Percentiles rank a stretch among this genome's conserved stretches.
Conservation (phyloP, 1,140 invertebrate genomes). For the Eulimnadia texana region DNA sequence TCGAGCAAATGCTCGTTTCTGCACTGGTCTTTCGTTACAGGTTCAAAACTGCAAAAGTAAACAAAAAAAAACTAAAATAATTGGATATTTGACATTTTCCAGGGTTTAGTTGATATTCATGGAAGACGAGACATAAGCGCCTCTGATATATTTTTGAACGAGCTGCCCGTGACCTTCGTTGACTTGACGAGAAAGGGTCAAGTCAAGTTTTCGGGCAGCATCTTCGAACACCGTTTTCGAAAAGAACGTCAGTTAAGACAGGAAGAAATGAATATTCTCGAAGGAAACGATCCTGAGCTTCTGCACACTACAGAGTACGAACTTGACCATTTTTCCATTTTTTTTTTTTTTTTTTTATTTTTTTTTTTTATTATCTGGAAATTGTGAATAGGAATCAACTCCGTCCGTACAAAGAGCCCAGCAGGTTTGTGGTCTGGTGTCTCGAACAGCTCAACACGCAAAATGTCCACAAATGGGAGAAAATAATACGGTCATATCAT, state of each 20-base stretch:
- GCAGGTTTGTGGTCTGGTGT: constrained; percentile 3
- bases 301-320: background rate
- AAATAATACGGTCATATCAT: background rate
- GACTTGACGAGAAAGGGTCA: background rate
- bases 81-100: too few relatives aligned
- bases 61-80: too few relatives aligned
- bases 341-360: background rate
- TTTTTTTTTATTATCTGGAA: too few relatives aligned
- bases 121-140: background rate
- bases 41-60: too few relatives aligned
- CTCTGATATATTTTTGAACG: constrained; percentile 4
- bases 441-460: constrained; percentile 5
- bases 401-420: constrained; percentile 1
- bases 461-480: background rate
- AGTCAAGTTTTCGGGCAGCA: background rate
- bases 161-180: background rate
- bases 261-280: constrained; percentile 1
- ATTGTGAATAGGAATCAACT: background rate
- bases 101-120: background rate
- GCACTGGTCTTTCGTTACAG: background rate
- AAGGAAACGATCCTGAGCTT: background rate
- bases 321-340: background rate
- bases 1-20: background rate
- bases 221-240: background rate
- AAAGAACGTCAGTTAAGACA: constrained; percentile 2